These are phyloP conservation scores for Sciurus niger DNA, from an alignment of 2,113 vertebrate species.

Conservation along the genomic window DNA sequence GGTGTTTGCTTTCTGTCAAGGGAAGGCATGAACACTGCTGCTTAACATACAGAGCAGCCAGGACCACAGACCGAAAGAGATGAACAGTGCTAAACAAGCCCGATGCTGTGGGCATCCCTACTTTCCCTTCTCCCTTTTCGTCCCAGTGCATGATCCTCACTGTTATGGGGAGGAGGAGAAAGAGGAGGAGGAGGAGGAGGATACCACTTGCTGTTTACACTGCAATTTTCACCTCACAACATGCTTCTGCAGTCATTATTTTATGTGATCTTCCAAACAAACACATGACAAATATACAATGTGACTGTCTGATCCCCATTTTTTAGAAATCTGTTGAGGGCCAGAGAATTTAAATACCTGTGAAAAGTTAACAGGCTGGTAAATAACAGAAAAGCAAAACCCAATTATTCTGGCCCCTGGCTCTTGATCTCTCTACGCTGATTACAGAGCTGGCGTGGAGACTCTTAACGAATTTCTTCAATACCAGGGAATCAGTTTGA, in stretches of 20 bases:
- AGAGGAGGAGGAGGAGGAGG: too few species aligned
- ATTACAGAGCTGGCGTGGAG: not conserved
- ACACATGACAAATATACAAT: not conserved
- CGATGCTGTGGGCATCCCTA: too few species aligned
- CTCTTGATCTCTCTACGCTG: not conserved
- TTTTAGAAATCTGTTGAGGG: not conserved
- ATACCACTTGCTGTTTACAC: not conserved
- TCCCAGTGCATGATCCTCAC: not conserved
- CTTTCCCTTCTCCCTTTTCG: not conserved
- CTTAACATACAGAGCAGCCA: not conserved
- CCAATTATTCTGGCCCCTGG: slow-evolving; percentile 26
- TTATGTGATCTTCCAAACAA: slow-evolving; percentile 2
- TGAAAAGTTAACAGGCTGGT: not conserved
- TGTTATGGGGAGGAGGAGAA: not conserved
- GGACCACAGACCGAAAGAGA: not conserved
- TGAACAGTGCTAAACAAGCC: not conserved
- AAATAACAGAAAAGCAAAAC: slow-evolving; percentile 47
- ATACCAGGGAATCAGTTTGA: not conserved
- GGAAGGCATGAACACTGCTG: too few species aligned
- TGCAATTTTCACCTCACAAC: not conserved
- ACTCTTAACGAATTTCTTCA: not conserved
- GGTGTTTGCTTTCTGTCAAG: not conserved
- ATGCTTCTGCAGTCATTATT: not conserved
- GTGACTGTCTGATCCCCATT: not conserved
- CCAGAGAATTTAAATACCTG: not conserved